phyloP scores from a whole-genome alignment of 1,140 invertebrate genomes.

The Globodera ellingtonae region DNA sequence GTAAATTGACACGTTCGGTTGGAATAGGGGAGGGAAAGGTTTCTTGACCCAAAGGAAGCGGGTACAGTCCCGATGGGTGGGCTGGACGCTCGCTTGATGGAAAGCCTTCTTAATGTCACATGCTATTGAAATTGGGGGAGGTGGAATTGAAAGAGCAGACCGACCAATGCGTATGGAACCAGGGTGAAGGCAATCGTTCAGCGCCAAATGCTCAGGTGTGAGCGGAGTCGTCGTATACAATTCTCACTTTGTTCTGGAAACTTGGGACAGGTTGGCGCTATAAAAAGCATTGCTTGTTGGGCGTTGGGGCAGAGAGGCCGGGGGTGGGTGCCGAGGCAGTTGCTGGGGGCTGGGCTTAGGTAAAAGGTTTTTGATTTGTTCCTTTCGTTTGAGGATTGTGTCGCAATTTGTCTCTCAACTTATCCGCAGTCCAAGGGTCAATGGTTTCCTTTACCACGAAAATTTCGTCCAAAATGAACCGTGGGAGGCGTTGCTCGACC shows the following conservation, averaged over 20 bases:
- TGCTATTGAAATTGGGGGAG: too few species aligned
- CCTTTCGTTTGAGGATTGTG: background rate
- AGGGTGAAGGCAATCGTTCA: too few species aligned
- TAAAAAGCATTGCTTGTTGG: background rate
- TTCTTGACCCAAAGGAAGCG: too few species aligned
- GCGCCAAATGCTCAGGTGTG: too few species aligned
- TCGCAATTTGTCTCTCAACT: background rate
- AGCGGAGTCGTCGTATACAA: too few species aligned
- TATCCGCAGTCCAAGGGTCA: background rate
- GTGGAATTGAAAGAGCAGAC: too few species aligned
- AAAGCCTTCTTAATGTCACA: too few species aligned
- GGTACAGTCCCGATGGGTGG: too few species aligned
- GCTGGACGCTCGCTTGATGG: too few species aligned
- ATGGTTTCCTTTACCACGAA: background rate
- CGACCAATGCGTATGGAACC: too few species aligned
- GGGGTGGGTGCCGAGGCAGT: background rate
- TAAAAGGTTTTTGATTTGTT: background rate
- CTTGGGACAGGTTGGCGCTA: background rate
- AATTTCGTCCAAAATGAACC: constrained; percentile 6
- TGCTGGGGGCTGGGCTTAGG: background rate
- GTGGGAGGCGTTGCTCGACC: background rate
- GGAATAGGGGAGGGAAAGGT: too few species aligned
- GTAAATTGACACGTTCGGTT: too few species aligned
- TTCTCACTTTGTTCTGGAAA: background rate
- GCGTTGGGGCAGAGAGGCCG: background rate